Base-by-base conservation (phyloP, 1,140 invertebrate genomes). In the Oncopodura yosiiana region DNA sequence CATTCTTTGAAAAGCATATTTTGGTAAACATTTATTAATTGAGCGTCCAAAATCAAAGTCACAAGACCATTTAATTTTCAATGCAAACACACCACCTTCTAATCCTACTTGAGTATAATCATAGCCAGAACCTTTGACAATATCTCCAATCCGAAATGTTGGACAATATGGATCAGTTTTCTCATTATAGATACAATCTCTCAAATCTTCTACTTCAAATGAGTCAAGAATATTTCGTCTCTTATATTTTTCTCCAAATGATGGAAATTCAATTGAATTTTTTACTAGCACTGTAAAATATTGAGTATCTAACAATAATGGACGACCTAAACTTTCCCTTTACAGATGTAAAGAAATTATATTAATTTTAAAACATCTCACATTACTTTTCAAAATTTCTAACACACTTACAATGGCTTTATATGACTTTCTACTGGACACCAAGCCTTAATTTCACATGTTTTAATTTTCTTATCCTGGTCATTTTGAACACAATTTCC, bases 11-110 rank as follows among this genome's bases (percentile, higher is more conserved):
- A 78, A 78, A 4, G 51, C 65, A 62, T 78, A 78, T 39, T 66
- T 66, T 3, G 77, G 77, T 30, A 70, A 54, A 60, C 77, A 78
- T 2, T 71, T 59, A 3, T 69, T 61, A 24, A 63, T 55, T 1
- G 50, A 24, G 6, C 19, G 19, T 45, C 69, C 64, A 44, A 66
- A 68, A 67, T 78, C 77, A 36, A 78, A 66, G 61, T 78, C 71
- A 66, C 77, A 78, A 45, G 73, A 65, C 77, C 77, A 78, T 27
- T 67, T 60, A 19, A 78, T 76, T n/a, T 65, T 53, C 11, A 78
- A 69, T 37, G 68, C 66, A 50, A 78, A 69, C 9, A 78, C 69
- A 32, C 70, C 77, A 54, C 77, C 76, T 69, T 44, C 37, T 50
- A 21, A 26, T 37, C 69, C 66, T 18, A 74, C 58, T 21, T 66